Conservation (phyloP, 1,140 invertebrate species). For the Triops longicaudatus region DNA sequence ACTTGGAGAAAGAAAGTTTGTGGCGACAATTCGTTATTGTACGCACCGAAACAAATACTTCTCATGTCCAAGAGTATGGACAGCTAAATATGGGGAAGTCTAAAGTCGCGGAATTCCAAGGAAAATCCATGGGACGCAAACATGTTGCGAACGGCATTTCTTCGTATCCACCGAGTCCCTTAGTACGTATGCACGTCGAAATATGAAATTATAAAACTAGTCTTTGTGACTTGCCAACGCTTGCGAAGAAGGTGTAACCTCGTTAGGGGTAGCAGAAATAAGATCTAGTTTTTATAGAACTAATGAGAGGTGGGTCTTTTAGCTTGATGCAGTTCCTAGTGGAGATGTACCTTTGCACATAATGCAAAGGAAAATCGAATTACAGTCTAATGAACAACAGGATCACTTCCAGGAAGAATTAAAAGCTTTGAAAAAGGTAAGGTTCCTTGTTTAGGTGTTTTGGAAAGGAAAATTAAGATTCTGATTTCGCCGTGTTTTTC, state of each 20-base stretch:
- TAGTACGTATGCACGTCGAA: constrained; percentile 12
- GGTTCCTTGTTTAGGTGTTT: neutral
- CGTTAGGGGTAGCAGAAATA: neutral
- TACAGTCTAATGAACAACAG: constrained; percentile 29
- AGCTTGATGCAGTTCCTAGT: constrained; percentile 39
- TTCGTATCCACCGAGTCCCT: constrained; percentile 14
- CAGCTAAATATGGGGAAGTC: constrained; percentile 41
- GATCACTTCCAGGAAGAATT: constrained; percentile 22
- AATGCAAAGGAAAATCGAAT: constrained; percentile 34
- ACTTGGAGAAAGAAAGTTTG: constrained; percentile 46
- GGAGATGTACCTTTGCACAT: constrained; percentile 40
- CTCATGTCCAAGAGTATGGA: constrained; percentile 52
- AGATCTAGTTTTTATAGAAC: constrained; percentile 17
- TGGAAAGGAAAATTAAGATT: constrained; percentile 19
- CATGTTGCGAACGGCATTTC: neutral
- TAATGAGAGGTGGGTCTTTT: constrained; percentile 17
- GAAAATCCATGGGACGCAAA: constrained; percentile 30
- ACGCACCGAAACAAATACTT: constrained; percentile 50
- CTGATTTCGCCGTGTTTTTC: constrained; percentile 23
- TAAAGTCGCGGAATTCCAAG: constrained; percentile 42
- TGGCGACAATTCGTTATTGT: constrained; percentile 50
- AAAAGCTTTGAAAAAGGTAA: constrained; percentile 20
- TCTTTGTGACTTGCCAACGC: neutral
- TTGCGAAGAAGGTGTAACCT: neutral
- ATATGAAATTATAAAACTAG: constrained; percentile 2